Evolutionary conservation across 1,140 invertebrate genomes (phyloP), one percentile per base, ranked within the genome.

Genomic region (Bombus breviceps): DNA sequence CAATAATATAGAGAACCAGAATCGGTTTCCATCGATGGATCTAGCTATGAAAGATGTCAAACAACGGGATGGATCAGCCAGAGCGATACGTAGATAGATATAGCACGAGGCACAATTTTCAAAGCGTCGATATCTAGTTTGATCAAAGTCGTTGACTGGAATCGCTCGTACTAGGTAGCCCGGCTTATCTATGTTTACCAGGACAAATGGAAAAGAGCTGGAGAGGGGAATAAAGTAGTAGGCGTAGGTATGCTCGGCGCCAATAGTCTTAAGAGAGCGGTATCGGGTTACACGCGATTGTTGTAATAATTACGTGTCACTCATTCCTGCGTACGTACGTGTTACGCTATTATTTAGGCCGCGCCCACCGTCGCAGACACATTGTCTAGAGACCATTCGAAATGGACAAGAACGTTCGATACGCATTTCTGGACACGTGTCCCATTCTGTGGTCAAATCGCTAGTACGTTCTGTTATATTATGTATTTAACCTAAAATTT

Each of bases 301-400:
- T 74, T 78, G 82, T 84, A 84, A 87, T 84, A 87, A 87, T 87
- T 84, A 84, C 74, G 81, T 74, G 82, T 84, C 82, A 22, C 43
- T 84, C 86, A 37, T 73, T 66, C 71, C 25, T 73, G 79, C 25
- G 53, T 76, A n/a, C 37, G 37, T 86, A 79, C 57, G 59, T 74
- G 74, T 84, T 73, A 68, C 75, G 82, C 59, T 83, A 79, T 87
- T 87, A 87, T 78, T 86, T 84, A 53, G 22, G 75, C 82, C 86
- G 82, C 82, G 34, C 81, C 82, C 74, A 74, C 25, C 6, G 43
- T 57, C 22, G 47, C 57, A 43, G 68, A 85, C 71, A 9, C 76
- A 68, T 83, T 83, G 74, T 83, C 43, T 64, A 43, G 3, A 13
- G n/a, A 39, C 28, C 32, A n/a, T 37, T 43, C 28, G 53, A 6